phyloP scores from a whole-genome alignment of 2,113 vertebrate genomes.

The Theristicus caerulescens region DNA sequence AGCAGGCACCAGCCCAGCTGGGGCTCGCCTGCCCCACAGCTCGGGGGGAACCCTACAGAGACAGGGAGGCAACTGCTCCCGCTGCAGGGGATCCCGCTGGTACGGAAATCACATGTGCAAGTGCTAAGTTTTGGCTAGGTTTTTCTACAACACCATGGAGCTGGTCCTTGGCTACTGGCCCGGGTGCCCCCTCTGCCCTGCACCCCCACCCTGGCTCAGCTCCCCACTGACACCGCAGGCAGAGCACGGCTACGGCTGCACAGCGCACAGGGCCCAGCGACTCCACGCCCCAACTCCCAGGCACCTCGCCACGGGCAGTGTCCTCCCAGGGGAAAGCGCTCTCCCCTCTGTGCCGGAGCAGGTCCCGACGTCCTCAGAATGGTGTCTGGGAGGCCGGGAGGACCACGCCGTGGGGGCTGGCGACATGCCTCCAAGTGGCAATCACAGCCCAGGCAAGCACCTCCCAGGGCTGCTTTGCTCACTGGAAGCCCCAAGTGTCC shows the following conservation, averaged over 20 bases:
- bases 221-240: accelerated
- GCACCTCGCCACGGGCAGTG: accelerated
- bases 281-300: accelerated
- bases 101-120: accelerated
- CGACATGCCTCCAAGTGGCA: accelerated
- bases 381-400: accelerated
- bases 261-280: background rate
- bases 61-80: background rate
- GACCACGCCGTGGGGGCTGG: background rate
- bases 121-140: background rate
- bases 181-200: background rate
- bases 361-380: background rate
- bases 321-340: background rate
- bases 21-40: background rate
- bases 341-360: background rate
- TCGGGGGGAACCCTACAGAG: background rate
- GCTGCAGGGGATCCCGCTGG: background rate
- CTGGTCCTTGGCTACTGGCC: background rate
- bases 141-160: background rate
- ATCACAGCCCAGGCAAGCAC: background rate
- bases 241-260: background rate
- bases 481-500: background rate
- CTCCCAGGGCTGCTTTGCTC: accelerated
- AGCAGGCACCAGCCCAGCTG: background rate
- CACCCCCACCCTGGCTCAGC: background rate